Percentiles rank a stretch among this genome's conserved stretches.
These are phyloP conservation scores for Drosophila villosipedis DNA, from an alignment of 2,888 invertebrate genomes.

Conservation along the genomic window DNA sequence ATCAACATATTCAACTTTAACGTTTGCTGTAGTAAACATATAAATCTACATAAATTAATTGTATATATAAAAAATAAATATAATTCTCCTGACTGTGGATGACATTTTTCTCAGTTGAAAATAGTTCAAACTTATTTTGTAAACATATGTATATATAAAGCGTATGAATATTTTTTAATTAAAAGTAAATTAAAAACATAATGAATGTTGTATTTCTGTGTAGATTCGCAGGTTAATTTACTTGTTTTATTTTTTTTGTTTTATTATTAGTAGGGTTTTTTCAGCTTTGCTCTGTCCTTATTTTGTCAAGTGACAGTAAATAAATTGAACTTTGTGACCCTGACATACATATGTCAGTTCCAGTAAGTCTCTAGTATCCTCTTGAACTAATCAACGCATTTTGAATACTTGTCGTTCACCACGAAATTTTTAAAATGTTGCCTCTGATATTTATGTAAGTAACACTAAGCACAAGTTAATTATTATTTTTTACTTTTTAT, in stretches of 20 bases:
- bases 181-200: not conserved
- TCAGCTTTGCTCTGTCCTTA: no score
- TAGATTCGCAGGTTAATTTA: not conserved
- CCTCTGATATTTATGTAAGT: not conserved
- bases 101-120: not conserved
- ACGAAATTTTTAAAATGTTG: not conserved
- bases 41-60: not conserved
- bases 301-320: not conserved
- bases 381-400: not conserved
- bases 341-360: not conserved
- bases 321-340: not conserved
- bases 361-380: not conserved
- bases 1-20: not conserved
- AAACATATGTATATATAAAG: not conserved
- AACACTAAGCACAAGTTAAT: no score
- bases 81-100: not conserved
- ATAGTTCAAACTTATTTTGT: not conserved
- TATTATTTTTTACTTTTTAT: not conserved
- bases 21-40: not conserved
- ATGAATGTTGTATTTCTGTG: not conserved
- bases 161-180: not conserved
- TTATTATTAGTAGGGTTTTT: not conserved
- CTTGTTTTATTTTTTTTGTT: not conserved
- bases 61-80: not conserved
- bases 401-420: not conserved